These are phyloP conservation scores for Aldabrachelys gigantea DNA, from an alignment of 2,113 vertebrate species.

Conservation along the genomic window DNA sequence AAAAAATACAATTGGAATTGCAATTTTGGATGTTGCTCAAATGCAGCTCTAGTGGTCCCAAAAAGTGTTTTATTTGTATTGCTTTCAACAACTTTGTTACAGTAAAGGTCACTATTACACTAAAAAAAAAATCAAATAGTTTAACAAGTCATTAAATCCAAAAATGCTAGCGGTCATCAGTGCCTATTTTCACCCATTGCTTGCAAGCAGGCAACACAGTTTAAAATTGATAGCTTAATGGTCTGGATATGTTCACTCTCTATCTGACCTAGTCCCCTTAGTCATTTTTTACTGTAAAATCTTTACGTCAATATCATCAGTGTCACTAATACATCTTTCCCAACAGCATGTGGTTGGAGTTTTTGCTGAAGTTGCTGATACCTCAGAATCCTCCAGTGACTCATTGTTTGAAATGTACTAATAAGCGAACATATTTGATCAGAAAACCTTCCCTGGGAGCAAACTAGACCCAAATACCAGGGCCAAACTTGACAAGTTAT, in stretches of 20 bases:
- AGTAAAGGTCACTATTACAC: neutral
- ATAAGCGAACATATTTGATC: neutral
- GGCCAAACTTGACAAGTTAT: neutral
- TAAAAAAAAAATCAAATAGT: neutral
- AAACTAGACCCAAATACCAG: neutral
- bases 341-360: neutral
- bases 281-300: slow-evolving; percentile 14
- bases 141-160: neutral
- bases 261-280: slow-evolving; percentile 8
- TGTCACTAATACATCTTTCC: slow-evolving; percentile 18
- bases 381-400: neutral
- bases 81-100: neutral
- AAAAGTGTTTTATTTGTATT: neutral
- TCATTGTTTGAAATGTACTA: neutral
- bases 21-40: neutral
- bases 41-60: neutral
- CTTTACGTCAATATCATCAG: neutral
- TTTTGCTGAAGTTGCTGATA: slow-evolving; percentile 8
- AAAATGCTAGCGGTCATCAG: neutral
- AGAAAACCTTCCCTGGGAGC: neutral
- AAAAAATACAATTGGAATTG: neutral
- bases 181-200: neutral
- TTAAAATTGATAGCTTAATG: neutral
- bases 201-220: neutral
- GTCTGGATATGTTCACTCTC: neutral